Percentiles rank a stretch among this genome's conserved stretches.
Evolutionary conservation across 2,888 invertebrate genomes (phyloP).

Genomic region (Sphinx pinastri): DNA sequence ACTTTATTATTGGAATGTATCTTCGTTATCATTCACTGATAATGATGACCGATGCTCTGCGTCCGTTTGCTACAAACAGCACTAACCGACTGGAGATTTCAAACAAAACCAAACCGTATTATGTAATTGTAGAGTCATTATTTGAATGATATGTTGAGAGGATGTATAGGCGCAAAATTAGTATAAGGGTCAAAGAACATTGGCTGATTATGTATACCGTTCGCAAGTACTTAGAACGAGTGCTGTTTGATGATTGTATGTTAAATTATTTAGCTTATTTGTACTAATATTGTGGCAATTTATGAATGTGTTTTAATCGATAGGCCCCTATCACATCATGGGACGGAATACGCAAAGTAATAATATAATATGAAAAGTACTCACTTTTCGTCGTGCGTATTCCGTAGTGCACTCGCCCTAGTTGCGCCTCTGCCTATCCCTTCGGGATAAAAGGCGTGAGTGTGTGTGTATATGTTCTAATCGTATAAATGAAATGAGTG

Average conservation of each 20-base stretch:
- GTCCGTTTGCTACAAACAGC: slow-evolving; percentile 40
- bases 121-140: slow-evolving; percentile 32
- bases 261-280: slow-evolving; percentile 11
- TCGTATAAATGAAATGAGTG: too few species aligned
- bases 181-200: slow-evolving; percentile 76
- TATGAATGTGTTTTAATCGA: too few species aligned
- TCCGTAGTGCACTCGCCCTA: too few species aligned
- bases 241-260: slow-evolving; percentile 45
- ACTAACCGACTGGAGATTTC: slow-evolving; percentile 40
- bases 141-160: slow-evolving; percentile 32
- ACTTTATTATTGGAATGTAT: slow-evolving; percentile 75
- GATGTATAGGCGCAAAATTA: slow-evolving; percentile 36
- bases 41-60: slow-evolving; percentile 66
- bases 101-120: slow-evolving; percentile 45
- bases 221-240: slow-evolving; percentile 60
- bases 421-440: too few species aligned
- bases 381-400: too few species aligned
- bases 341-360: too few species aligned
- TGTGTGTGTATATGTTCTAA: too few species aligned
- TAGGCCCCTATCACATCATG: too few species aligned
- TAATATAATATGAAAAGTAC: too few species aligned
- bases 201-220: slow-evolving; percentile 66
- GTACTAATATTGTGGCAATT: slow-evolving; percentile 33
- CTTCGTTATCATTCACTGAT: slow-evolving; percentile 71
- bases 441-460: too few species aligned